Base-by-base conservation (phyloP, 2,113 vertebrate genomes). In the Glaucidium brasilianum region DNA sequence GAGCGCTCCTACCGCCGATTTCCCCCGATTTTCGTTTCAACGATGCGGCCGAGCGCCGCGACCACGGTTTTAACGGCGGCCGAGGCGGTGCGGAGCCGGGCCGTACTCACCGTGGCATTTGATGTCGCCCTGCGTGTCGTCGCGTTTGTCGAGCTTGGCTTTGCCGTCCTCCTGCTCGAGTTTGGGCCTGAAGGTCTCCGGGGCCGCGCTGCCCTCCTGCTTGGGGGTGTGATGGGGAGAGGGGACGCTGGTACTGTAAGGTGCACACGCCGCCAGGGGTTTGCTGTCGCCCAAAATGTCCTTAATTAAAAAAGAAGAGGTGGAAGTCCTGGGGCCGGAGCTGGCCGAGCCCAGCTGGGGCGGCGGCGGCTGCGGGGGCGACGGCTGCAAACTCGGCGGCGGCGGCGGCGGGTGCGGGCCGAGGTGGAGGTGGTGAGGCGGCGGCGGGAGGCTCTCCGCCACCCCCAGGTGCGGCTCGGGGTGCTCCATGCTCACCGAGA, bases 261-360 rank as follows among this genome's bases (percentile, higher is more conserved):
- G 99, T 78, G 99, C 99, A 94, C 99, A 99, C 32, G 99, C 99
- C 91, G 99, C 99, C 97, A 99, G 98, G 39, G 99, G 99, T 98
- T 99, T 99, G 96, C 99, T 99, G 98, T 99, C 99, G 78, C 99
- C 99, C 97, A 99, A 96, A 98, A 99, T 99, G 99, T 99, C 99
- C 98, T 99, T 99, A 98, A 99, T 99, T 96, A 99, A 94, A 97
- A 99, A 99, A 43, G 99, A 99, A 89, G 99, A 99, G 91, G 99
- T 99, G 98, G 99, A 99, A 98, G 99, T 99, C 99, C 99, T 98
- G 97, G 98, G 98, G 91, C 96, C 99, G 92, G 99, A 98, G 96
- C 98, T 98, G 95, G 98, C 98, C 94, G 98, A 98, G 73, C 97
- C 99, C 50, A 98, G 96, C 96, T 98, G 98, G 97, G 97, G 98